Evolutionary conservation across 2,797 vertebrate species (phyloP), one percentile per base, ranked within the genome.

Genomic region (Pampus argenteus): DNA sequence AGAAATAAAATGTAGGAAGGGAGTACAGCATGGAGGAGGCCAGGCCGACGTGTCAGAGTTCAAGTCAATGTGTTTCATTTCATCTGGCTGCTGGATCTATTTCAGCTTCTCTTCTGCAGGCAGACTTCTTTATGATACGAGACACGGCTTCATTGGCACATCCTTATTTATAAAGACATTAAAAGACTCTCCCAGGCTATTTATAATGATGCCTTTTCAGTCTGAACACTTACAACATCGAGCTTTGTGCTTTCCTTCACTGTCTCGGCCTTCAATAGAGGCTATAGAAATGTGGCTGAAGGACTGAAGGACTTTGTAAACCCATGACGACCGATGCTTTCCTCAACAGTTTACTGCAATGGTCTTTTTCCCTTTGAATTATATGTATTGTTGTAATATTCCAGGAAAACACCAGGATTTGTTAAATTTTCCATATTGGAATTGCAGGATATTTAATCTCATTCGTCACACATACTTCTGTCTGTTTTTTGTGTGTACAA

Each of bases 51-150:
- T 18, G 57, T 64, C 34, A 47, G 18, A 50, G 54, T 75, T 81
- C 47, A 64, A 11, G 74, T 79, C 11, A 20, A 78, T 71, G 66
- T 7, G 42, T 74, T 83, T 77, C 23, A 74, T 82, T 82, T 81
- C 60, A 34, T 75, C 14, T 17, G 59, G 47, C 71, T 76, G 65
- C 69, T 22, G 71, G 55, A 83, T 84, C 63, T 28, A 66, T 76
- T 85, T 80, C 63, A 75, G 25, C 54, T 60, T 66, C 45, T 9
- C 28, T 25, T 62, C 48, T 54, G 4, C 42, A 42, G 44, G 11
- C 18, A 55, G 40, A 58, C 48, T 20, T 29, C 68, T 70, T 65
- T 60, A 70, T 61, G 61, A 59, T 50, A 9, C 22, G 61, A 13
- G 62, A 47, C 49, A 69, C 4, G 10, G 44, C 66, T 76, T 73